A percentile compares a stretch with the other conserved stretches of the same genome.
Conservation (phyloP, 2,888 invertebrate species). For the Limnephilus lunatus region DNA sequence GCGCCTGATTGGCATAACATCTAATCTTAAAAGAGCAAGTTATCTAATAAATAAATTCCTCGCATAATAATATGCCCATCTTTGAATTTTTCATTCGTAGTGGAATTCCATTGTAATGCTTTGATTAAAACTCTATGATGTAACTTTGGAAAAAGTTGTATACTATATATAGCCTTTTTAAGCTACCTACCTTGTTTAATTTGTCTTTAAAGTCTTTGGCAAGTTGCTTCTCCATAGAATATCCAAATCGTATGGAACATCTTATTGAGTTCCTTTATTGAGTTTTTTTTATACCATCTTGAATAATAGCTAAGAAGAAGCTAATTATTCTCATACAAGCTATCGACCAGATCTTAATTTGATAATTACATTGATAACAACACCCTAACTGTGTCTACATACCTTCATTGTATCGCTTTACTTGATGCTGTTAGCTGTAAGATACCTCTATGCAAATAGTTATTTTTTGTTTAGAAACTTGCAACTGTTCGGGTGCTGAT, state of each 20-base stretch:
- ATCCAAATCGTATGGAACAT: neutral
- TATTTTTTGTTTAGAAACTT: conserved; percentile 17
- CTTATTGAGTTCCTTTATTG: neutral
- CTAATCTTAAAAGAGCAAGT: conserved; percentile 11
- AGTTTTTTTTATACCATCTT: neutral
- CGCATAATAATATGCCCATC: no score
- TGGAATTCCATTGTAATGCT: neutral
- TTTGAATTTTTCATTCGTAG: neutral
- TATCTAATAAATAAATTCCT: neutral
- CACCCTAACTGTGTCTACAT: neutral
- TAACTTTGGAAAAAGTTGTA: neutral
- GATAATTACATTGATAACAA: conserved; percentile 39
- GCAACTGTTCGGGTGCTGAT: conserved; percentile 18
- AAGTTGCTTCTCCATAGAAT: neutral
- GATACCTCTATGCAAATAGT: neutral
- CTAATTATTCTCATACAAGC: conserved; percentile 3
- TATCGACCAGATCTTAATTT: conserved; percentile 36
- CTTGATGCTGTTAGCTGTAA: conserved; percentile 11
- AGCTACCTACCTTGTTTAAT: neutral
- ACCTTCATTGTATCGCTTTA: neutral
- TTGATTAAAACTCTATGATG: neutral
- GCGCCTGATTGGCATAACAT: no score
- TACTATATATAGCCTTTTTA: neutral
- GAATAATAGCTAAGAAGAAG: neutral
- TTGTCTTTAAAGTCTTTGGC: neutral